Base-by-base conservation (phyloP, 2,113 vertebrate genomes). In the Gallinago undulata region DNA sequence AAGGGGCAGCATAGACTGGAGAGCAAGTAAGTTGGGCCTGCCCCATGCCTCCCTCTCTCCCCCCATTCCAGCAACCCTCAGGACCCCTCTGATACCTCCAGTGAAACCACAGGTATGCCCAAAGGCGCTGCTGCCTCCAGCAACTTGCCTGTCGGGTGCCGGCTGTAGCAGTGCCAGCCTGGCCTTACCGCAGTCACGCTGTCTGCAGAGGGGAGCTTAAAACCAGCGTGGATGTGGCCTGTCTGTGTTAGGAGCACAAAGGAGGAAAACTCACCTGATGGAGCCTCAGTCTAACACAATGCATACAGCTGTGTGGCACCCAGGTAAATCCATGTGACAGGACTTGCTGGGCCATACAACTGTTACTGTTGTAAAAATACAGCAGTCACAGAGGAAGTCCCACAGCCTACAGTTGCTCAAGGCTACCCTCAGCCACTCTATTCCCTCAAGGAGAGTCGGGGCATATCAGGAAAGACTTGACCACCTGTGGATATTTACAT, bases 281-380 rank as follows among this genome's bases (percentile, higher is more conserved):
- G 28, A 82, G 2, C 23, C 23, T 39, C 0, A 0, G 22, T 6
- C 12, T 53, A n/a, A 19, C 0, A 2, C 60, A 14, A 1, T 1
- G 11, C 16, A 5, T 22, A 19, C 31, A 50, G 53, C 39, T 35
- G 27, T 5, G 35, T 56, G 50, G n/a, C n/a, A 47, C 70, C n/a
- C 37, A 33, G 39, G 41, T n/a, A 30, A 59, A 75, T 13, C 7
- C 0, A 1, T 1, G 2, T 47, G 48, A 17, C 35, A 11, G 33
- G 30, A 33, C 45, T 80, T 35, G 59, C 53, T 53, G 90, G 64
- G 64, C 53, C 51, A 17, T 21, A 45, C 21, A 10, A 28, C 39
- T 31, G 51, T 47, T 23, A 19, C 4, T 59, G 7, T n/a, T 19
- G 30, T 24, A 69, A 39, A 60, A 76, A 51, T 68, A 48, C 27